Evolutionary conservation across 35 echinoderm and acorn worm species (phyloP), one percentile per base, ranked within the genome.

Genomic region (Heliocidaris tuberculata): DNA sequence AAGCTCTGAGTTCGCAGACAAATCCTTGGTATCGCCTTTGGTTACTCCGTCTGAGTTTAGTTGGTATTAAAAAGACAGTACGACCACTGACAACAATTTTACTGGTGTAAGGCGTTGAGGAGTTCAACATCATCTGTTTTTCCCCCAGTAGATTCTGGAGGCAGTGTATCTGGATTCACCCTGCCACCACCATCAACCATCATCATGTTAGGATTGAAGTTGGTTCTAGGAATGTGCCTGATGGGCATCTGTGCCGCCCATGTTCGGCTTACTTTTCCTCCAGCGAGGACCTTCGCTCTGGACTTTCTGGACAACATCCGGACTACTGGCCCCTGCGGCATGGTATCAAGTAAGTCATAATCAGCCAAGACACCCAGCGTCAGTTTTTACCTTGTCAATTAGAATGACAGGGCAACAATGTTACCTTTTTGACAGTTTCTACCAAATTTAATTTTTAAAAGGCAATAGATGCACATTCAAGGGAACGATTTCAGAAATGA

Each of bases 291-390:
- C 9, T 98, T 59, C 50, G 97, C 94, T 85, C 95, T 97, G 27
- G 97, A 98, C 86, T 98, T 98, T 70, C 70, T 98, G 49, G 97
- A 98, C 50, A 98, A 98, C 60, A 85, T 94, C 32, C 70, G 97
- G 7, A 97, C 97, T 6, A 56, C 42, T 48, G 97, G 96, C 78
- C 95, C 97, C 8, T 98, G 97, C 59, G 97, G 97, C 16, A 97
- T 98, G 97, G 85, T 93, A 86, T 95, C 97, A 86, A 92, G 97
- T 98, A 93, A 98, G 94, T 96, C 21, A 48, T 65, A 7, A 42
- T 42, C 35, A n/a, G n/a, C n/a, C n/a, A n/a, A n/a, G n/a, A n/a
- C n/a, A n/a, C n/a, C n/a, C n/a, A n/a, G n/a, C n/a, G n/a, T n/a
- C n/a, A n/a, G n/a, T n/a, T n/a, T n/a, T n/a, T n/a, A n/a, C n/a